phyloP scores from a whole-genome alignment of 2,888 invertebrate species.

The Xylota segnis region DNA sequence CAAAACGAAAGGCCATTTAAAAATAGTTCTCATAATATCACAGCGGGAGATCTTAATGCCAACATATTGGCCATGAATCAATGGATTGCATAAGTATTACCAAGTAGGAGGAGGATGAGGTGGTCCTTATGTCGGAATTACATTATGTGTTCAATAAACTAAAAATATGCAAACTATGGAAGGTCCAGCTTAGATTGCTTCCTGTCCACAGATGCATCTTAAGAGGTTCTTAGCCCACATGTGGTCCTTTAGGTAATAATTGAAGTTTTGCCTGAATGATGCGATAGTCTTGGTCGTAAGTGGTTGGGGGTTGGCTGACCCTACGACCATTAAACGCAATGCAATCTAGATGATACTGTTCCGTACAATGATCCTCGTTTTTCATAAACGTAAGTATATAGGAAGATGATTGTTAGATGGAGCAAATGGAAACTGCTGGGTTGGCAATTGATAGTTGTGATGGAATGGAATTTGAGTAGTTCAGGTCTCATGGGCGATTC shows the following conservation, averaged over 20 bases:
- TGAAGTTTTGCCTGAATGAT: conserved; percentile 57
- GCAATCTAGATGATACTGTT: conserved; percentile 47
- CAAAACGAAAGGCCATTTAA: conserved; percentile 46
- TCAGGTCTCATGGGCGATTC: too few species aligned
- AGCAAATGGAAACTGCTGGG: background rate
- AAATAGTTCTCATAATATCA: conserved; percentile 63
- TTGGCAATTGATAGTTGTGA: background rate
- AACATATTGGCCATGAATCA: conserved; percentile 62
- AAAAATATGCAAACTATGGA: conserved; percentile 65
- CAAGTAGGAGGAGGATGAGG: conserved; percentile 31
- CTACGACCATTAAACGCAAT: conserved; percentile 22
- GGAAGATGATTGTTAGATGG: background rate
- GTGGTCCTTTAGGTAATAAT: conserved; percentile 58
- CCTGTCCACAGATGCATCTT: conserved; percentile 45
- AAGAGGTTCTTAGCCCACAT: conserved; percentile 48
- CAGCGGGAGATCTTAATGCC: conserved; percentile 64
- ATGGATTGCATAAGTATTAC: conserved; percentile 42
- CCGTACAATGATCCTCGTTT: conserved; percentile 30
- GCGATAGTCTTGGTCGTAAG: conserved; percentile 30
- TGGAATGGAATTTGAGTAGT: background rate
- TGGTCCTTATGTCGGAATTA: conserved; percentile 40
- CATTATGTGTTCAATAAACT: conserved; percentile 56
- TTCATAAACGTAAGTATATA: conserved; percentile 12
- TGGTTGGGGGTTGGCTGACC: conserved; percentile 48
- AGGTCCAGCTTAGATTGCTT: conserved; percentile 60